Conservation (phyloP, 1,140 invertebrate species). For the Colletes gigas region DNA sequence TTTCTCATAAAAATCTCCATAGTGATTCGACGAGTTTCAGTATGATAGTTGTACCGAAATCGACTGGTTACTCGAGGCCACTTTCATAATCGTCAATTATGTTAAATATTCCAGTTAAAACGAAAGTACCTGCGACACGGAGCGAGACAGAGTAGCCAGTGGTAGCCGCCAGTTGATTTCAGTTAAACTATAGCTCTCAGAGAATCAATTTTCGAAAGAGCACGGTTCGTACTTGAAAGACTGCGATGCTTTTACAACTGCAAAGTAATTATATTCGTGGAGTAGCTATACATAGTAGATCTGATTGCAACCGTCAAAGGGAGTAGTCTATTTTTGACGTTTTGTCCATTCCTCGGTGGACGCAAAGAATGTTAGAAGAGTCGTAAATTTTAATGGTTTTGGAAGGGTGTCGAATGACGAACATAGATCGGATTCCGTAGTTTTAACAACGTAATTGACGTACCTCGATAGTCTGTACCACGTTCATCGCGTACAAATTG, state of each 20-base stretch:
- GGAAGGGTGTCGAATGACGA: neutral
- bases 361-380: neutral
- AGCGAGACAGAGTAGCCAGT: no score
- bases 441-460: constrained; percentile 1
- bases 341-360: neutral
- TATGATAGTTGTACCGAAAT: no score
- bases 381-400: neutral
- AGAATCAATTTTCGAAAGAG: neutral
- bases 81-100: no score
- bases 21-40: neutral
- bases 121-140: no score
- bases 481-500: neutral
- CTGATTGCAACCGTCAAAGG: neutral
- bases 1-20: no score
- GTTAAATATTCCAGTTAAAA: no score
- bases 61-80: no score
- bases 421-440: neutral
- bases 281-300: neutral
- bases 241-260: neutral
- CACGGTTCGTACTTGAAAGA: neutral
- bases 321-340: neutral
- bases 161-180: no score
- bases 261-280: neutral
- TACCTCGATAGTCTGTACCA: neutral
- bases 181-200: neutral